These are phyloP conservation scores for Drosophila rhopaloa DNA, from an alignment of 1,140 invertebrate genomes.

Conservation along the genomic window DNA sequence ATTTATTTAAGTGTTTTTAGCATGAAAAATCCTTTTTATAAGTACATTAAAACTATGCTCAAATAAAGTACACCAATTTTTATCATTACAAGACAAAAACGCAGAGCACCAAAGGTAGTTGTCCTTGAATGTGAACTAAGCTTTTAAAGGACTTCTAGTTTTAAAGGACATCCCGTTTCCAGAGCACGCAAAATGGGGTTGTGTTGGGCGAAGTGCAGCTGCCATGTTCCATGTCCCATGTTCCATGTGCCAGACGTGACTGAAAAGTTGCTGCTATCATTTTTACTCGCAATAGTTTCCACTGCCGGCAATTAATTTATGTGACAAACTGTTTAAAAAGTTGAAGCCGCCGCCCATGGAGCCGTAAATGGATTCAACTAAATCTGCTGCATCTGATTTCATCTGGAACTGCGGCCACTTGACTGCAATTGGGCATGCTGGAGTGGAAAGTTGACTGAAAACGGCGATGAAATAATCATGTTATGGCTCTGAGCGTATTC, in stretches of 20 bases:
- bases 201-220: slow-evolving; percentile 1
- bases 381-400: slow-evolving; percentile 31
- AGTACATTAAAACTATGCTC: too few species aligned
- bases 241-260: slow-evolving; percentile 58
- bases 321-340: slow-evolving; percentile 58
- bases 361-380: slow-evolving; percentile 27
- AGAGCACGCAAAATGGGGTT: not conserved
- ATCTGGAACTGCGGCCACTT: slow-evolving; percentile 40
- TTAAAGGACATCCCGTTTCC: not conserved
- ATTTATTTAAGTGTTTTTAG: not conserved
- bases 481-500: slow-evolving; percentile 50
- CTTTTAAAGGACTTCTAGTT: not conserved
- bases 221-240: slow-evolving; percentile 25
- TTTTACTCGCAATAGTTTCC: slow-evolving; percentile 49
- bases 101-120: not conserved
- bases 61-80: too few species aligned
- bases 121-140: not conserved
- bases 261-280: slow-evolving; percentile 61
- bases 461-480: slow-evolving; percentile 58
- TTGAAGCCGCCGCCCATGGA: slow-evolving; percentile 47
- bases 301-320: slow-evolving; percentile 61
- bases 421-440: slow-evolving; percentile 13
- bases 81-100: too few species aligned
- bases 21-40: too few species aligned
- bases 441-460: slow-evolving; percentile 34